phyloP scores from a whole-genome alignment of 2,113 vertebrate genomes.

The Solea solea region DNA sequence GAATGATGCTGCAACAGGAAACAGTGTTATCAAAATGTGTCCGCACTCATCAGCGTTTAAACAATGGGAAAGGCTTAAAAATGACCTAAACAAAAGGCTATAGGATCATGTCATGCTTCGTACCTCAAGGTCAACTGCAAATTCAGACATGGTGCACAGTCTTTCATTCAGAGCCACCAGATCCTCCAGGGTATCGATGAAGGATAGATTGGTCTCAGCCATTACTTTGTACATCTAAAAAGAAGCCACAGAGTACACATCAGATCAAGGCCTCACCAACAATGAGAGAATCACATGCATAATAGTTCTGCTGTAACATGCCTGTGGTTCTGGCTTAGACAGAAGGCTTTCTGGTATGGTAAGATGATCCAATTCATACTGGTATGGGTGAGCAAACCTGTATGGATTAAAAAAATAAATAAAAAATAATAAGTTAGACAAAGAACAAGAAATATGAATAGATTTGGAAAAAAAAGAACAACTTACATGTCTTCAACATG shows the following conservation, averaged over 20 bases:
- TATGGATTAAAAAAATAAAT: background rate
- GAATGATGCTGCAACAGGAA: conserved; percentile 89
- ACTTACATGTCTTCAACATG: conserved; percentile 92
- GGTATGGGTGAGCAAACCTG: conserved; percentile 96
- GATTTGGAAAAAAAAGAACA: background rate
- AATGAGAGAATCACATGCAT: background rate
- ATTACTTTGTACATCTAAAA: conserved; percentile 86
- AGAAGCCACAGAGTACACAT: conserved; percentile 1
- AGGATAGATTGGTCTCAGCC: conserved; percentile 84
- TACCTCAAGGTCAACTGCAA: conserved; percentile 97
- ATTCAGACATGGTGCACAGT: conserved; percentile 86
- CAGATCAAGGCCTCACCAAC: background rate
- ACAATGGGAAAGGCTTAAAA: background rate
- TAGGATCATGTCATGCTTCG: background rate
- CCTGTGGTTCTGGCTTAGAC: conserved; percentile 88
- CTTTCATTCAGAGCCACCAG: conserved; percentile 92
- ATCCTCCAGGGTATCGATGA: conserved; percentile 87
- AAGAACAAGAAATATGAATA: background rate
- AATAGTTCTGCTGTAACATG: conserved; percentile 37
- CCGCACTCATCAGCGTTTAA: background rate
- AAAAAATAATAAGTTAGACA: background rate
- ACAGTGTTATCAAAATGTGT: background rate
- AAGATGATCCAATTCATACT: conserved; percentile 92
- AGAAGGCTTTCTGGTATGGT: conserved; percentile 81
- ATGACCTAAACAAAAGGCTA: background rate